Conservation (phyloP, 2,113 vertebrate species). For the Narcine bancroftii region DNA sequence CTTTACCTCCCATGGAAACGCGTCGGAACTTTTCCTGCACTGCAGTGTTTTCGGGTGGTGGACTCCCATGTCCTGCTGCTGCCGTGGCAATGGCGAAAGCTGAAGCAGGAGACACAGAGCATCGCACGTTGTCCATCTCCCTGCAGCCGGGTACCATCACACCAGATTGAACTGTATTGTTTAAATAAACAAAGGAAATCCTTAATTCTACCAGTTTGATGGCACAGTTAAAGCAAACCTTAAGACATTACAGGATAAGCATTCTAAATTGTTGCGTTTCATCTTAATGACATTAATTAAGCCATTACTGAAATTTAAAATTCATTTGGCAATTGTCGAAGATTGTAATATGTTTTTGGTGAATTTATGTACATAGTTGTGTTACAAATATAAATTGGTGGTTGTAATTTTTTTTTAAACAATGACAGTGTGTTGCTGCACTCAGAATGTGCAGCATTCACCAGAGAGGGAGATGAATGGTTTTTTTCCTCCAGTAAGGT, state of each 20-base stretch:
- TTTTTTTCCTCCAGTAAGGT: not conserved
- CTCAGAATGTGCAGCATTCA: not conserved
- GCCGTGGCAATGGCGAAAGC: slow-evolving; percentile 96
- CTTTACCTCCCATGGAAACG: not conserved
- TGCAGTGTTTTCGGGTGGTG: slow-evolving; percentile 64
- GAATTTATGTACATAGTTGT: not conserved
- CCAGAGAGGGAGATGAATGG: not conserved
- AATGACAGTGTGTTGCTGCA: not conserved
- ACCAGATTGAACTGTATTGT: slow-evolving; percentile 65
- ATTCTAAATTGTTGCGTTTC: not conserved
- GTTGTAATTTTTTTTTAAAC: not conserved
- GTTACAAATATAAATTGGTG: not conserved
- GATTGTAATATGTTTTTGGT: not conserved
- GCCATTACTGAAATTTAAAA: not conserved
- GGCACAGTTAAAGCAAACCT: not conserved
- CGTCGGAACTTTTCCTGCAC: slow-evolving; percentile 14
- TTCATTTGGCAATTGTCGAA: not conserved
- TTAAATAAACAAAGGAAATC: slow-evolving; percentile 24
- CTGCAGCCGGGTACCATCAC: slow-evolving; percentile 33
- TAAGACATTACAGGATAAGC: not conserved
- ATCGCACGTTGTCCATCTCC: slow-evolving; percentile 69
- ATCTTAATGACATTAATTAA: slow-evolving; percentile 17
- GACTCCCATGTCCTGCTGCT: slow-evolving; percentile 84
- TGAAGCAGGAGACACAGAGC: slow-evolving; percentile 86
- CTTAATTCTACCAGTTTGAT: slow-evolving; percentile 13